phyloP scores from a whole-genome alignment of 2,888 invertebrate genomes.

The Polydrusus tereticollis region DNA sequence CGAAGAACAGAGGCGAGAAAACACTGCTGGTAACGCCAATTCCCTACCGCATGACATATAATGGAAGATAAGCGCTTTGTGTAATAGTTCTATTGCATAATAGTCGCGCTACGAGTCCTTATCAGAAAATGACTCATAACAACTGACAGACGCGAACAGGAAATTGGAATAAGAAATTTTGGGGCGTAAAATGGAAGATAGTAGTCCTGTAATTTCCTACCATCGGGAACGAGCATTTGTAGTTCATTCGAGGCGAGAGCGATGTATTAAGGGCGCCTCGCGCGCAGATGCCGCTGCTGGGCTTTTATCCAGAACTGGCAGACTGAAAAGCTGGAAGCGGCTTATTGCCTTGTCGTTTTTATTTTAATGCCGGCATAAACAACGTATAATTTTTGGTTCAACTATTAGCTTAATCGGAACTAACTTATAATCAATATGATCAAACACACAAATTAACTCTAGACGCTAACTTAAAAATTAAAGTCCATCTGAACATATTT shows the following conservation, averaged over 20 bases:
- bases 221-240: constrained; percentile 62
- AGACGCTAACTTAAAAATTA: no score
- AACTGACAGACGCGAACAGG: constrained; percentile 72
- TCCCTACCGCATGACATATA: constrained; percentile 68
- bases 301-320: constrained; percentile 21
- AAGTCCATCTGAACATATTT: no score
- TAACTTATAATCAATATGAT: no score
- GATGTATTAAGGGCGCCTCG: constrained; percentile 2
- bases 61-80: constrained; percentile 68
- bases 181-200: constrained; percentile 84
- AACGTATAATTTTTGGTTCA: no score
- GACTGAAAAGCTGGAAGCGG: constrained; percentile 31
- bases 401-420: no score
- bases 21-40: constrained; percentile 60
- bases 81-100: constrained; percentile 70
- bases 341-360: constrained; percentile 22
- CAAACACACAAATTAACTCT: no score
- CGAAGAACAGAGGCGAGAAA: constrained; percentile 62
- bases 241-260: constrained; percentile 52
- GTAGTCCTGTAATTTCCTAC: constrained; percentile 81
- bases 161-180: constrained; percentile 85
- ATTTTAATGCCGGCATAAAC: constrained; percentile 5
- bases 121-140: constrained; percentile 82
- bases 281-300: constrained; percentile 21
- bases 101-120: constrained; percentile 70